Evolutionary conservation across 2,797 vertebrate genomes (phyloP).

Genomic region (Rhodeus uyekii): DNA sequence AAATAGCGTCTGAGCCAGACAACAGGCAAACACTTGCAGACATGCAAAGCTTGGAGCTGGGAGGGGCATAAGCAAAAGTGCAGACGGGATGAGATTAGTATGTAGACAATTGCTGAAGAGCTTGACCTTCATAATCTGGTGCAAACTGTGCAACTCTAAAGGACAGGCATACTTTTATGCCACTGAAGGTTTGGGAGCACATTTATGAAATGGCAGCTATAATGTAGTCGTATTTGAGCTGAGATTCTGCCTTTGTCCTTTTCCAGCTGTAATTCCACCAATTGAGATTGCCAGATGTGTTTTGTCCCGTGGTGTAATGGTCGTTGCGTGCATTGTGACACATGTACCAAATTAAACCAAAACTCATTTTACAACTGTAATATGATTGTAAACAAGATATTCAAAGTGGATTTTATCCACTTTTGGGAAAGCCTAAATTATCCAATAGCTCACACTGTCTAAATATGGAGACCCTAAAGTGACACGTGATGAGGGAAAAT

Average conservation of each 20-base stretch:
- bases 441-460: neutral
- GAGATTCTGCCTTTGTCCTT: neutral
- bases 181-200: conserved; percentile 14
- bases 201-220: conserved; percentile 32
- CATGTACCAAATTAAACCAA: neutral
- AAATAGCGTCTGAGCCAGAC: conserved; percentile 49
- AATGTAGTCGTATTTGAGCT: neutral
- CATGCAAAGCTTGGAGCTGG: conserved; percentile 43
- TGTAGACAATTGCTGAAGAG: conserved; percentile 47
- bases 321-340: neutral
- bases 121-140: neutral
- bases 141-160: neutral
- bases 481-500: neutral
- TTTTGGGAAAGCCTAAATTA: neutral
- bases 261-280: conserved; percentile 18
- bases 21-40: conserved; percentile 42
- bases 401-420: neutral
- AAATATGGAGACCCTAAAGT: neutral
- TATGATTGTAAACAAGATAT: neutral
- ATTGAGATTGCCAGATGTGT: conserved; percentile 16
- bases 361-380: neutral
- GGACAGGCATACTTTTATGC: neutral
- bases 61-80: conserved; percentile 28
- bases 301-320: conserved; percentile 20
- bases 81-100: conserved; percentile 44